Evolutionary conservation across 2,888 invertebrate genomes (phyloP), one percentile per base, ranked within the genome.

Genomic region (Dolichomitus sp.): DNA sequence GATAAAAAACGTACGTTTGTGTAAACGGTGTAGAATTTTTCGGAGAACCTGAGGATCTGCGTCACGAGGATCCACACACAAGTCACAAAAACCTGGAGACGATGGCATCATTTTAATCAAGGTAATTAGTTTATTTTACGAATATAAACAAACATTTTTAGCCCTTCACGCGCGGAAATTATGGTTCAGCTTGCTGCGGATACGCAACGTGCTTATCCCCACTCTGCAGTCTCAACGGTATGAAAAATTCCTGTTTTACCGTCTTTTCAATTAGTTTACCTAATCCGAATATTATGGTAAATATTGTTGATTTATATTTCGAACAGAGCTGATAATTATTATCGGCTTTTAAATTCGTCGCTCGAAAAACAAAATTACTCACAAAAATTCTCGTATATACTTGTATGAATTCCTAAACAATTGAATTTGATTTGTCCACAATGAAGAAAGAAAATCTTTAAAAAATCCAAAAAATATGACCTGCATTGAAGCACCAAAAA

Each of bases 81-180:
- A 84, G 81, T 93, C 93, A 74, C 90, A 92, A 88, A 92, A 93
- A 63, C 92, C 93, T 12, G 75, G 17, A 52, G 23, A 23, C 48
- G 78, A 19, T 37, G 59, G 57, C 61, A 80, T 79, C 27, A 65
- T 66, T 52, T 50, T 63, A 11, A 19, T 9, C 9, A 63, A 63
- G 19, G 40, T 42, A 40, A 14, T 63, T 42, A 11, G 19, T 19
- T 17, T 4, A 40, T 12, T 63, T 23, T 54, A 14, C 54, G 4
- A 0, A 54, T 27, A 27, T 54, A 54, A 69, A 69, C 69, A 54
- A 69, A 69, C 37, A 19, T 19, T 27, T n/a, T 4, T 69, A 69
- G 54, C 69, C 69, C 40, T 40, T 23, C 7, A 23, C 23, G 40
- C 37, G 11, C 0, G 14, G 30, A 9, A 11, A 45, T 30, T 27